Percentiles rank a stretch among this genome's conserved stretches.
Conservation (phyloP, 2,888 invertebrate genomes). For the Rhorus exstirpatorius region DNA sequence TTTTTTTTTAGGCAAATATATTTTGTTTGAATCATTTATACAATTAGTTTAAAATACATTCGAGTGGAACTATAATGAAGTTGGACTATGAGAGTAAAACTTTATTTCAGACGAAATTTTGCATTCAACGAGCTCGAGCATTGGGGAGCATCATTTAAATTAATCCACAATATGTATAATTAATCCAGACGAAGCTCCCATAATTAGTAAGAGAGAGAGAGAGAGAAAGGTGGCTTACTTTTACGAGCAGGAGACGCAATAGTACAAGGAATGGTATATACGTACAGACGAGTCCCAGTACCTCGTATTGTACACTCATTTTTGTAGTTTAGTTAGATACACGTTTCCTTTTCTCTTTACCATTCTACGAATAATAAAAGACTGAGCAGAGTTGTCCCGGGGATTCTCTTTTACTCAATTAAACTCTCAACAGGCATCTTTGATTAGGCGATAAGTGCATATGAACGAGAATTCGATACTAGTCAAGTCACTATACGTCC, state of each 20-base stretch:
- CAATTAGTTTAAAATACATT: no score
- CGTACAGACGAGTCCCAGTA: neutral
- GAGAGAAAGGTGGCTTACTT: constrained; percentile 35
- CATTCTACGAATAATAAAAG: constrained; percentile 42
- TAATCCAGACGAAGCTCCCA: constrained; percentile 39
- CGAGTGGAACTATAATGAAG: no score
- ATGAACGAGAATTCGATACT: constrained; percentile 18
- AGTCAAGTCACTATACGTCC: no score
- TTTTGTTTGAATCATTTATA: no score
- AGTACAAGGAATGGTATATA: neutral
- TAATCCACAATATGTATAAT: constrained; percentile 16
- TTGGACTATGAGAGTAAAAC: no score
- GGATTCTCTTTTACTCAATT: constrained; percentile 42
- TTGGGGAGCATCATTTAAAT: constrained; percentile 7
- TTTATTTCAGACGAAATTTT: constrained; percentile 1
- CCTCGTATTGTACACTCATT: neutral
- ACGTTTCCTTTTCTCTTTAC: constrained; percentile 32
- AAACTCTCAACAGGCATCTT: constrained; percentile 41
- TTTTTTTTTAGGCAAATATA: no score
- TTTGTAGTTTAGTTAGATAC: constrained; percentile 24
- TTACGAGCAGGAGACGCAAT: constrained; percentile 25
- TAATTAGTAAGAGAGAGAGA: no score
- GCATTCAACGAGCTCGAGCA: neutral
- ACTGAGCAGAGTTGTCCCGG: constrained; percentile 9
- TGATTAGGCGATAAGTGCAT: constrained; percentile 40